Base-by-base conservation (phyloP, 2,113 vertebrate species). In the Aptenodytes forsteri region DNA sequence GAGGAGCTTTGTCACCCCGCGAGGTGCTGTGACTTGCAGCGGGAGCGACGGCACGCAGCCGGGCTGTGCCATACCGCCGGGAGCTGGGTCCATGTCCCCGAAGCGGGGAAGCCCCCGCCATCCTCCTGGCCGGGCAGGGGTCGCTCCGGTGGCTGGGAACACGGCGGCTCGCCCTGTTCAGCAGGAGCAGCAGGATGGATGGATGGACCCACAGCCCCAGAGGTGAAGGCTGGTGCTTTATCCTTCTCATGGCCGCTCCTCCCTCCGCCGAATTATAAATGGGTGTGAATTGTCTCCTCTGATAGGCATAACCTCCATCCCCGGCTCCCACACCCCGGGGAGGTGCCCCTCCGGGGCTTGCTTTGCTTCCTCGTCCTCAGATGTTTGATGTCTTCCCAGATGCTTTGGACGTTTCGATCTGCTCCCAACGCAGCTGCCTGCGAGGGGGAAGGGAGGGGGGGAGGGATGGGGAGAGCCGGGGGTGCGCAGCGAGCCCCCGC, bases 301-400 rank as follows among this genome's bases (percentile, higher is more conserved):
- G 94, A 92, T 69, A 93, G 86, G 91, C 85, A 88, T 85, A 90
- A 67, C 88, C 91, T 89, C 83, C 76, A 21, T 67, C 61, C 89
- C 42, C 17, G 4, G 79, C 81, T 90, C 78, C 81, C 87, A 83
- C 81, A 56, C 25, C 52, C 38, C 58, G 5, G 62, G 84, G 84
- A 90, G 55, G 64, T 87, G 83, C 67, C 69, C 40, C 84, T 66
- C 44, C 27, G 3, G 67, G 52, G 36, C 58, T 76, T 4, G 22
- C 87, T 92, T 66, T 79, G 78, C 79, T 47, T 82, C 83, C 75
- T 93, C 11, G 23, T 47, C 83, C 88, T 94, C 65, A 58, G 87
- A 40, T 72, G 93, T 86, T 73, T 83, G 83, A 86, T 83, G 89
- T 27, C 73, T 71, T 78, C 87, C 90, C 94, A 96, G 65, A 95